Conservation (phyloP, 1,140 invertebrate species). For the Drosophila bocki region DNA sequence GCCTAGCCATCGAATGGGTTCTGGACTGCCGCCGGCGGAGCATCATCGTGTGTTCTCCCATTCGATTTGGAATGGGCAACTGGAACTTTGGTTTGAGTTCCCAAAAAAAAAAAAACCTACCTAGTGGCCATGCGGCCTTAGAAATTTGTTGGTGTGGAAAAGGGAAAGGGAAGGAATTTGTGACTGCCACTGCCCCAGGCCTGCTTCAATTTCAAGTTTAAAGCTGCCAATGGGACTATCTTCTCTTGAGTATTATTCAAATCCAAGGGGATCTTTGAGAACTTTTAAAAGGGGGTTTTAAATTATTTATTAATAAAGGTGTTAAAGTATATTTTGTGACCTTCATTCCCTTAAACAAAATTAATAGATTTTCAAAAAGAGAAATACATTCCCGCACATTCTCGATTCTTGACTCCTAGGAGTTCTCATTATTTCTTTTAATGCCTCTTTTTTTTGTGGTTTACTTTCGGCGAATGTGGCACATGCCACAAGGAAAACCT, state of each 20-base stretch:
- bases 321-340: too few relatives aligned
- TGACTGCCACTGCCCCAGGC: not conserved
- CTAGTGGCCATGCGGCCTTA: not conserved
- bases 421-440: conserved; percentile 24
- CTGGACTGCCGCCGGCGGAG: not conserved
- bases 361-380: not conserved
- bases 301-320: too few relatives aligned
- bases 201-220: not conserved
- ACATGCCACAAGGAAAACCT: conserved; percentile 65
- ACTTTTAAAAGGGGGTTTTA: too few relatives aligned
- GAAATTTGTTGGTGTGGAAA: not conserved
- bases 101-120: not conserved
- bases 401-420: conserved; percentile 16
- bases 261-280: not conserved
- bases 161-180: not conserved
- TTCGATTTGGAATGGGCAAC: too few relatives aligned
- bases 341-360: not conserved
- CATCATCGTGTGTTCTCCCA: not conserved
- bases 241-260: not conserved
- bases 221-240: too few relatives aligned
- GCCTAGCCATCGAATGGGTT: not conserved
- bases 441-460: conserved; percentile 35
- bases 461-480: conserved; percentile 72
- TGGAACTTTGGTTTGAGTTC: not conserved
- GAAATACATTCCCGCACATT: conserved; percentile 7